Evolutionary conservation across 2,113 vertebrate species (phyloP).

Genomic region (Charina bottae): DNA sequence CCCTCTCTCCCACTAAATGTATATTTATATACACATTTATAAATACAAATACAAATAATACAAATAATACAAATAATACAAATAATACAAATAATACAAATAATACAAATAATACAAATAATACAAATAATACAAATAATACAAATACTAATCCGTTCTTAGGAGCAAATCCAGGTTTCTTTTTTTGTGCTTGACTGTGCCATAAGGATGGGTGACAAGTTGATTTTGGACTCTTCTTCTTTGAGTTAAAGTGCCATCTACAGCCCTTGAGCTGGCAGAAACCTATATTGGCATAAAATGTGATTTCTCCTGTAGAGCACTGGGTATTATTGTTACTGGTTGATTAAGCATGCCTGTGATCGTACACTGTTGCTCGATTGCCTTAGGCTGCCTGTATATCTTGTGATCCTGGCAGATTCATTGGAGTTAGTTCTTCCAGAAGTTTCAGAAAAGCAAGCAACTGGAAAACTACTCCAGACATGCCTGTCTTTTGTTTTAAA

Average conservation of each 20-base stretch:
- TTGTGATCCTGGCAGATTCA: not conserved
- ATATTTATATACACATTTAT: no score
- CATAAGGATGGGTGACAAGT: not conserved
- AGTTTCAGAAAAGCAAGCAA: not conserved
- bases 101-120: no score
- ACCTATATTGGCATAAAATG: not conserved
- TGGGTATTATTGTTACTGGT: not conserved
- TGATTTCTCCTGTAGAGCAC: not conserved
- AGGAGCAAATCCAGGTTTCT: not conserved
- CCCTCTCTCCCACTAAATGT: no score
- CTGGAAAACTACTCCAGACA: not conserved
- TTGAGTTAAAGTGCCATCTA: not conserved
- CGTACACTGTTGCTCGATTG: not conserved
- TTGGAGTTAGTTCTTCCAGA: not conserved
- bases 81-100: no score
- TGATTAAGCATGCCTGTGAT: not conserved
- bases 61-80: no score
- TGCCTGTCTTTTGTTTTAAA: not conserved
- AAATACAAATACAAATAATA: no score
- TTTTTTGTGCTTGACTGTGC: not conserved
- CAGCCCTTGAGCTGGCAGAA: not conserved
- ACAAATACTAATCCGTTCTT: no score
- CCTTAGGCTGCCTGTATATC: not conserved
- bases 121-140: no score
- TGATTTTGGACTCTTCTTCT: not conserved